These are phyloP conservation scores for Eutrigla gurnardus DNA, from an alignment of 2,797 vertebrate genomes.

Conservation along the genomic window DNA sequence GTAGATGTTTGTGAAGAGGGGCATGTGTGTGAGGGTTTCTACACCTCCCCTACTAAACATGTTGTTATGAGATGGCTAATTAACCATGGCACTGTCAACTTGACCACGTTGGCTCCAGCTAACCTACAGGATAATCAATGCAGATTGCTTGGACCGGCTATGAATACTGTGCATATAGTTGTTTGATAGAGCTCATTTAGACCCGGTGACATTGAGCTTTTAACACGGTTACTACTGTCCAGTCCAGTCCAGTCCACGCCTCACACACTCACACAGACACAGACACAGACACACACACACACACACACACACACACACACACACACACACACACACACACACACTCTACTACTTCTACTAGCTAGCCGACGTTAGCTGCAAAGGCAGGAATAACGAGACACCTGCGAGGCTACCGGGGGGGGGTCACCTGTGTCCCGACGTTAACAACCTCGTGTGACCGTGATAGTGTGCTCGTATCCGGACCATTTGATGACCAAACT, in stretches of 20 bases:
- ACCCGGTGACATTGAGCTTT: conserved; percentile 52
- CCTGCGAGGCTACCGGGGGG: background rate
- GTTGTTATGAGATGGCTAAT: conserved; percentile 32
- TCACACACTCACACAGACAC: background rate
- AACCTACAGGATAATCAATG: background rate
- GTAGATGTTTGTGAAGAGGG: background rate
- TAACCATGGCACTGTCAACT: conserved; percentile 12
- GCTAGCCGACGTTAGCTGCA: conserved; percentile 30
- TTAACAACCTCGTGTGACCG: background rate
- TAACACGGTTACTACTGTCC: background rate
- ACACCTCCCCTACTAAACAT: conserved; percentile 20
- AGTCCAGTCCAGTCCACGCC: background rate
- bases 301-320: too few species aligned
- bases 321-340: too few species aligned
- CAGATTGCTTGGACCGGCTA: background rate
- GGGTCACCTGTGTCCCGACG: background rate
- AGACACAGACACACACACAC: too few species aligned
- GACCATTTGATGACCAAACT: background rate
- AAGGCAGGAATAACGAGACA: conserved; percentile 1
- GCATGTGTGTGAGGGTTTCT: conserved; percentile 4
- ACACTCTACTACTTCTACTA: background rate
- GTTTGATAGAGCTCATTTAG: conserved; percentile 23
- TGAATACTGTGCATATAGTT: background rate
- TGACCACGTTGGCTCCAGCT: background rate
- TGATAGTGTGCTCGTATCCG: background rate